These are phyloP conservation scores for Macroramphosus scolopax DNA, from an alignment of 2,797 vertebrate species.

Conservation along the genomic window DNA sequence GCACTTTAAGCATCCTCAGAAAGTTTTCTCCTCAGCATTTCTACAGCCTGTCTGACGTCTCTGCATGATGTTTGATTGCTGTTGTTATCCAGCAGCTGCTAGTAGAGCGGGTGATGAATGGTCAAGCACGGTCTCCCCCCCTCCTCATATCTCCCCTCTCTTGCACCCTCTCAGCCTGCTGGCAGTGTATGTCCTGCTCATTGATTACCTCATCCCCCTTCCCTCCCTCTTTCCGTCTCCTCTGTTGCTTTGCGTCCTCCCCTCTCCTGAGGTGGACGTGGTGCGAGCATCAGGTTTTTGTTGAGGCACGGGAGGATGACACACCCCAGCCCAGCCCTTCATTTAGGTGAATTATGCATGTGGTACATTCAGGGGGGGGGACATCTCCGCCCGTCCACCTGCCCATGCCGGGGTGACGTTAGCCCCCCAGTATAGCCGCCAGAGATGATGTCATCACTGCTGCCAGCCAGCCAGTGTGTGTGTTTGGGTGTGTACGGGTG, in stretches of 20 bases:
- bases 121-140: not conserved
- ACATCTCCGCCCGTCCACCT: slow-evolving; percentile 20
- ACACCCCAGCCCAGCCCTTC: slow-evolving; percentile 37
- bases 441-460: slow-evolving; percentile 62
- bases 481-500: slow-evolving; percentile 25
- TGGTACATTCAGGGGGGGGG: slow-evolving; percentile 14
- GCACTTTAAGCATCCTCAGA: not conserved
- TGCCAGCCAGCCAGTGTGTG: slow-evolving; percentile 30
- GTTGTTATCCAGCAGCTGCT: slow-evolving; percentile 20
- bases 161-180: not conserved
- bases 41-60: slow-evolving; percentile 4
- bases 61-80: not conserved
- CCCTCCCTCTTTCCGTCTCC: slow-evolving; percentile 22
- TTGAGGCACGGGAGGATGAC: slow-evolving; percentile 15
- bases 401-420: slow-evolving; percentile 53
- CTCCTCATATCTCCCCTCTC: slow-evolving; percentile 9
- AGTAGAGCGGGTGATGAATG: slow-evolving; percentile 34
- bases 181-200: slow-evolving; percentile 32
- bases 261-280: slow-evolving; percentile 30
- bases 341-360: slow-evolving; percentile 62
- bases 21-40: not conserved
- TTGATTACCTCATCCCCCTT: slow-evolving; percentile 61
- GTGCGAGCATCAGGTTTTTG: slow-evolving; percentile 49
- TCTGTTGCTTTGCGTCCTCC: slow-evolving; percentile 28
- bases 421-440: too few species aligned